Conservation (phyloP, 2,888 invertebrate species). For the Metellina segmentata region DNA sequence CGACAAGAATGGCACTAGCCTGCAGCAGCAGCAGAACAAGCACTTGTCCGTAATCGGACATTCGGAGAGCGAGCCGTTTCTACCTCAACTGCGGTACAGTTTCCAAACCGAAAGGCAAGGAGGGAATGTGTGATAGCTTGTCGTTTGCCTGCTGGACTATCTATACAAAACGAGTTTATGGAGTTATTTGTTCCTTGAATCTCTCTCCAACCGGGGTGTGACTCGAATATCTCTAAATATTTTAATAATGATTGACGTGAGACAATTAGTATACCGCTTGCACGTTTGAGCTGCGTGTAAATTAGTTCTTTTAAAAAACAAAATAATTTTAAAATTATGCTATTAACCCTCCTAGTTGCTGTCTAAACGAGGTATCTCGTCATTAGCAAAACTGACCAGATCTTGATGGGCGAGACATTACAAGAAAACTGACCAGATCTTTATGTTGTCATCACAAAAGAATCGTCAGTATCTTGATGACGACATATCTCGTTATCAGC, state of each 20-base stretch:
- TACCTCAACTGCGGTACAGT: conserved; percentile 58
- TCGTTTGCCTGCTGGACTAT: background rate
- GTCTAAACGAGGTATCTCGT: too few species aligned
- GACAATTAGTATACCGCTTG: too few species aligned
- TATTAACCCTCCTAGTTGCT: too few species aligned
- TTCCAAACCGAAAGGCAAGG: conserved; percentile 21
- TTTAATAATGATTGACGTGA: background rate
- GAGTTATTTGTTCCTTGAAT: background rate
- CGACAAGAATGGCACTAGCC: conserved; percentile 2
- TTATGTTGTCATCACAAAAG: too few species aligned
- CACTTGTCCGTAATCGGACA: conserved; percentile 52
- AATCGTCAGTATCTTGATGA: too few species aligned
- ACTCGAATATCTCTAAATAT: background rate
- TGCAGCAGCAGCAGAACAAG: background rate
- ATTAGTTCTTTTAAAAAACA: too few species aligned
- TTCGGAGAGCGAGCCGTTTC: conserved; percentile 73
- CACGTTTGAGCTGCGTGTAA: too few species aligned
- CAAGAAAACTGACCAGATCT: too few species aligned
- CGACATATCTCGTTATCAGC: too few species aligned
- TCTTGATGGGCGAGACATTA: too few species aligned
- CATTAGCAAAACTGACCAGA: too few species aligned
- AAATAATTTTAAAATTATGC: too few species aligned
- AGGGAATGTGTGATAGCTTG: conserved; percentile 26
- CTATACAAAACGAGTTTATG: background rate
- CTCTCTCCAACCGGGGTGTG: background rate